phyloP scores from a whole-genome alignment of 2,113 vertebrate species.

The Isichthys henryi region DNA sequence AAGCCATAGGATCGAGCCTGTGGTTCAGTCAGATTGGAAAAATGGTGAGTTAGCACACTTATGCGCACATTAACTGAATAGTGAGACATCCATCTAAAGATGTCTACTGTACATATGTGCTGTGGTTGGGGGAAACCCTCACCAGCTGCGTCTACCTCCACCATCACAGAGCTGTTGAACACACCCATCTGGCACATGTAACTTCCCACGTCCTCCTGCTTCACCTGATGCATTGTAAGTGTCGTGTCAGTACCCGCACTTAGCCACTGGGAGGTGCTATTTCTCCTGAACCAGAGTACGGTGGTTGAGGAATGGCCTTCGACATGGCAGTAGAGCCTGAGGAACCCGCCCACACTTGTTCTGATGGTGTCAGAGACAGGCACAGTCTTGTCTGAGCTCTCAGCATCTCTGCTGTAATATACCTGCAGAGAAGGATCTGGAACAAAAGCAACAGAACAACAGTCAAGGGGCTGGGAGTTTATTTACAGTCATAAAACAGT shows the following conservation, averaged over 20 bases:
- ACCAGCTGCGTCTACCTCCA: constrained; percentile 30
- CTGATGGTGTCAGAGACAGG: constrained; percentile 15
- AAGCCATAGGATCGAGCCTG: constrained; percentile 46
- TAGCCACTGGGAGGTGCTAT: constrained; percentile 11
- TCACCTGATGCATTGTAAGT: constrained; percentile 21
- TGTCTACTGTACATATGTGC: background rate
- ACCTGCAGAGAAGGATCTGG: constrained; percentile 27
- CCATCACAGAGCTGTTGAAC: constrained; percentile 16
- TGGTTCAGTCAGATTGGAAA: constrained; percentile 15
- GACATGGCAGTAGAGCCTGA: constrained; percentile 28
- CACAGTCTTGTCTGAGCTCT: background rate
- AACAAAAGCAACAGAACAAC: background rate
- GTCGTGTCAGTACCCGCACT: background rate
- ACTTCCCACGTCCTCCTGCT: constrained; percentile 24
- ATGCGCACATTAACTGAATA: background rate
- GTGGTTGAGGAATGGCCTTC: background rate
- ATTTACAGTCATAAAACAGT: background rate
- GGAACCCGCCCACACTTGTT: constrained; percentile 18
- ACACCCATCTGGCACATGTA: constrained; percentile 29
- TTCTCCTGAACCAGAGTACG: constrained; percentile 28
- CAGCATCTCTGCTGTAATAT: background rate
- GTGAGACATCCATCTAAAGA: background rate
- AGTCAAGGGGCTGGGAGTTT: background rate
- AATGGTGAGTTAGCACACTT: background rate
- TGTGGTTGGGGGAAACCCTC: background rate